Percentiles rank a stretch among this genome's conserved stretches.
These are phyloP conservation scores for Scelioninae gen. 1 DNA, from an alignment of 2,888 invertebrate genomes.

Conservation along the genomic window DNA sequence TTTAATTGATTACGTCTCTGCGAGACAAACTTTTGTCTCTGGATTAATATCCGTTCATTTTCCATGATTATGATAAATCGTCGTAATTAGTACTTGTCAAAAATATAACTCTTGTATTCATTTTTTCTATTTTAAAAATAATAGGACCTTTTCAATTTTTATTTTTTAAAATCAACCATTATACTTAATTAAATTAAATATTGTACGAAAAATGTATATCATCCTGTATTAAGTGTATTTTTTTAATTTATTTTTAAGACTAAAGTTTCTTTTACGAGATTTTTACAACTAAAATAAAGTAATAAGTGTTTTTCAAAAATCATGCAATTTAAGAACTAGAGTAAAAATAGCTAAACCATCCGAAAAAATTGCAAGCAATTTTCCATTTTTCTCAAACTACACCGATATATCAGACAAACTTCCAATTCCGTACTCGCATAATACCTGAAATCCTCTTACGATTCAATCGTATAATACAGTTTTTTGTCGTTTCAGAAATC, in stretches of 20 bases:
- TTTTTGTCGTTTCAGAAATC: conserved; percentile 47
- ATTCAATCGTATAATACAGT: conserved; percentile 56
- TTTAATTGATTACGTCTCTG: conserved; percentile 36
- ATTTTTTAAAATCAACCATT: too few species aligned
- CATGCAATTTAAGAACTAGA: not conserved
- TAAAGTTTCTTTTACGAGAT: too few species aligned
- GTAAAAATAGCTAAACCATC: not conserved
- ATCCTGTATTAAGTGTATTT: too few species aligned
- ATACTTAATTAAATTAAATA: too few species aligned
- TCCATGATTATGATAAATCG: conserved; percentile 7
- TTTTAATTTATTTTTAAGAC: too few species aligned
- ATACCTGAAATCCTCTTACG: conserved; percentile 53
- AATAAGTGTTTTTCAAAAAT: not conserved
- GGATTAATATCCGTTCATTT: conserved; percentile 1
- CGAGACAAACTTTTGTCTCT: conserved; percentile 24
- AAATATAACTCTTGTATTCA: too few species aligned
- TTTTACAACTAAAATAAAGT: not conserved
- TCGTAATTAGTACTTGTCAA: not conserved
- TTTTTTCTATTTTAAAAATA: too few species aligned
- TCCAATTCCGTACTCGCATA: conserved; percentile 21
- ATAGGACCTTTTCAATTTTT: too few species aligned
- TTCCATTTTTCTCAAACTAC: conserved; percentile 40
- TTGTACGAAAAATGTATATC: too few species aligned
- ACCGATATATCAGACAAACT: conserved; percentile 30
- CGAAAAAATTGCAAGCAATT: conserved; percentile 32